Evolutionary conservation across 2,888 invertebrate genomes (phyloP).

Genomic region (Lepetodrilus schrolli): DNA sequence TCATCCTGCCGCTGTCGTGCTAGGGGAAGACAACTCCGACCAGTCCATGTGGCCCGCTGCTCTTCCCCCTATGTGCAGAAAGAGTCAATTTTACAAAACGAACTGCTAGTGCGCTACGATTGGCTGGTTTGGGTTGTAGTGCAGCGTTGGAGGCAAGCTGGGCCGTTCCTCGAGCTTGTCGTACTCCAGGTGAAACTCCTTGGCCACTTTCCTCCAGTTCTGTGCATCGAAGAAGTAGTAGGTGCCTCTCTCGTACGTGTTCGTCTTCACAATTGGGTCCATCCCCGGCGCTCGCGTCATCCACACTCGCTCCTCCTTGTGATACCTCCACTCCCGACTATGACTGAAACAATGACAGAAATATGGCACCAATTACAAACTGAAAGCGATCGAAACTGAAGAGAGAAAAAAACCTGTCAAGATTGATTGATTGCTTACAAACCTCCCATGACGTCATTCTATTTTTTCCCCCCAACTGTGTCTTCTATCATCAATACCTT

Average conservation of each 20-base stretch:
- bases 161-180: constrained; percentile 97
- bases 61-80: too few species aligned
- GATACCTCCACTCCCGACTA: constrained; percentile 99
- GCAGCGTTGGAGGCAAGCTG: constrained; percentile 65
- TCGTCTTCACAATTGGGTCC: constrained; percentile 94
- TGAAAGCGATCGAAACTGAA: too few species aligned
- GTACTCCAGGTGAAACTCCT: constrained; percentile 99
- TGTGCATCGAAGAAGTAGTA: constrained; percentile 99
- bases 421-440: too few species aligned
- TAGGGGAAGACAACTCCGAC: constrained; percentile 4
- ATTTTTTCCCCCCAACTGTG: too few species aligned
- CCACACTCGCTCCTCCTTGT: constrained; percentile 99
- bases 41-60: too few species aligned
- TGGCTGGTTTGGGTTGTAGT: constrained; percentile 60
- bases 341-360: constrained; percentile 81
- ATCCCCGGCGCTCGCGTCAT: constrained; percentile 97
- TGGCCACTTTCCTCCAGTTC: constrained; percentile 98
- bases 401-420: too few species aligned
- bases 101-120: constrained; percentile 24
- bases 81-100: too few species aligned
- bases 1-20: neutral
- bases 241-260: constrained; percentile 97
- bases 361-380: too few species aligned
- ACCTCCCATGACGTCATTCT: too few species aligned
- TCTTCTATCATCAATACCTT: too few species aligned